Percentiles rank a stretch among this genome's conserved stretches.
phyloP scores from a whole-genome alignment of 2,888 invertebrate genomes.

The Ornithoptera priamus region DNA sequence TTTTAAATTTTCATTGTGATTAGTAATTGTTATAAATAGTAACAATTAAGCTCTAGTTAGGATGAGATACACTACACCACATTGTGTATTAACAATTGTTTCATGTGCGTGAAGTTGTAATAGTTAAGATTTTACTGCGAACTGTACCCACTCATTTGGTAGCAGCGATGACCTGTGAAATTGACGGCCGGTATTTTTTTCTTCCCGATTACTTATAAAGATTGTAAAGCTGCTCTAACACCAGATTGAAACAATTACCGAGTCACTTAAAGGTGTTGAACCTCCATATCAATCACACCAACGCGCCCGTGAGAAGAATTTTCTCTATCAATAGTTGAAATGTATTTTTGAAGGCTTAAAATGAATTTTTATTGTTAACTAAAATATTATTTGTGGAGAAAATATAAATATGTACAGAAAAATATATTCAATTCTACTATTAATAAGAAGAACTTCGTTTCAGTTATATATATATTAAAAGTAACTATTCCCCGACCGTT shows the following conservation, averaged over 20 bases:
- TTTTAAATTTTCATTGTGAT: too few relatives aligned
- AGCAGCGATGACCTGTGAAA: slow-evolving; percentile 28
- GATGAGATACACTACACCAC: too few relatives aligned
- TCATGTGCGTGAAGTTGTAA: not conserved
- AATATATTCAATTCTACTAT: too few relatives aligned
- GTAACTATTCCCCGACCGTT: too few relatives aligned
- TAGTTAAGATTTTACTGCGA: slow-evolving; percentile 5
- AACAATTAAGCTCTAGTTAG: too few relatives aligned
- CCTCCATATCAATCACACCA: slow-evolving; percentile 8
- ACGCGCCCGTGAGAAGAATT: slow-evolving; percentile 2
- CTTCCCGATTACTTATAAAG: slow-evolving; percentile 26
- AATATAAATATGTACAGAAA: too few relatives aligned
- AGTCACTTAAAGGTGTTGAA: slow-evolving; percentile 18
- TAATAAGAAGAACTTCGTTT: too few relatives aligned
- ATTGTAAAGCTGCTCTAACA: slow-evolving; percentile 21
- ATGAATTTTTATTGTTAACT: too few relatives aligned
- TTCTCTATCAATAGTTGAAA: not conserved
- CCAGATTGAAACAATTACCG: slow-evolving; percentile 28
- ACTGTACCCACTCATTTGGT: slow-evolving; percentile 21
- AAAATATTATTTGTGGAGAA: too few relatives aligned
- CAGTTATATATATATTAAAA: too few relatives aligned
- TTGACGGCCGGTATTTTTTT: slow-evolving; percentile 28
- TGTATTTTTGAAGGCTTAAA: not conserved
- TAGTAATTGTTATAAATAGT: too few relatives aligned
- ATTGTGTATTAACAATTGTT: not conserved